These are phyloP conservation scores for Alces alces DNA, from an alignment of 2,113 vertebrate species.

Conservation along the genomic window DNA sequence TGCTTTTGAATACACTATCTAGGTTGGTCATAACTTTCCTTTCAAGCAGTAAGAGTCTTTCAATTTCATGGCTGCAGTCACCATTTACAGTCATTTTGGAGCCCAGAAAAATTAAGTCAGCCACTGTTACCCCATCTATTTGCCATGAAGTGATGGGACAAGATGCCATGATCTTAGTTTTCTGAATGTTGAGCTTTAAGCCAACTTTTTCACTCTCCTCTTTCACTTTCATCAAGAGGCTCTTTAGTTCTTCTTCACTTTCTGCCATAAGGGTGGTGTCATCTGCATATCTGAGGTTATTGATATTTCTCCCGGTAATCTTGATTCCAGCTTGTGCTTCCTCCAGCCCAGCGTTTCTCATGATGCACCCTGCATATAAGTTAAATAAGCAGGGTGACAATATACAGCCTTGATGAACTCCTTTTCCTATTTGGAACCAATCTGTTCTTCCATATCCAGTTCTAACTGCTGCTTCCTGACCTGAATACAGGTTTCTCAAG, in stretches of 20 bases:
- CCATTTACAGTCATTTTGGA: neutral
- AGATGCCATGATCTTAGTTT: neutral
- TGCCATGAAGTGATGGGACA: neutral
- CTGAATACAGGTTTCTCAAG: neutral
- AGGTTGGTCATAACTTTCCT: neutral
- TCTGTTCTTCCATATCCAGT: neutral
- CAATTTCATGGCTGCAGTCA: neutral
- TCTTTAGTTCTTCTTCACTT: neutral
- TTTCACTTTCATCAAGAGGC: neutral
- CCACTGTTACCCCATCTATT: neutral
- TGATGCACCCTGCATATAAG: neutral
- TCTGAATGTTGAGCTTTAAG: neutral
- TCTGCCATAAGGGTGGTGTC: neutral
- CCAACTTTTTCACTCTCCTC: neutral
- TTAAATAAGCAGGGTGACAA: neutral
- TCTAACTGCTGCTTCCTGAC: neutral
- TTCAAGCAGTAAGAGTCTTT: neutral
- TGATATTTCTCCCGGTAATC: accelerated
- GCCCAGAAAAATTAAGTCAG: neutral
- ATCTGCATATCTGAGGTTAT: neutral
- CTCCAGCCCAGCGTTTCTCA: neutral
- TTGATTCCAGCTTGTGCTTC: neutral
- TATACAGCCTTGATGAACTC: neutral
- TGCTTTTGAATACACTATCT: neutral
- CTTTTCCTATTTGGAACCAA: neutral